Conservation (phyloP, 2,113 vertebrate species). For the Eolophus roseicapilla region DNA sequence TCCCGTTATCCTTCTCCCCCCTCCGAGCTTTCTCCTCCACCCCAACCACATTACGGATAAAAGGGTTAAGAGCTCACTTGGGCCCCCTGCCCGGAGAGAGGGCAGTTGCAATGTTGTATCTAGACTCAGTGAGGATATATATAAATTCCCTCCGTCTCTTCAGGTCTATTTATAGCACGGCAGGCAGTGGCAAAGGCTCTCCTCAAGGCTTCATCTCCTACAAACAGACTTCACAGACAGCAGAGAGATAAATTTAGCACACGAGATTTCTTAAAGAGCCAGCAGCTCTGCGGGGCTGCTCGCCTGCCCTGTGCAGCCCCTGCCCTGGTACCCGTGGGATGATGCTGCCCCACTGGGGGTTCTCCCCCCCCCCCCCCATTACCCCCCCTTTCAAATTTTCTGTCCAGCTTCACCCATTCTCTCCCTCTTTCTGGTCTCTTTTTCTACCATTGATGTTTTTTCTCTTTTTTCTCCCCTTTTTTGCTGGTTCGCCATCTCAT, state of each 20-base stretch:
- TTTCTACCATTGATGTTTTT: not conserved
- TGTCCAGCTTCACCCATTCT: not conserved
- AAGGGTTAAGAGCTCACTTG: slow-evolving; percentile 53
- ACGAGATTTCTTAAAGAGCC: slow-evolving; percentile 63
- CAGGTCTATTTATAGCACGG: slow-evolving; percentile 45
- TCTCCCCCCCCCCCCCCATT: not conserved
- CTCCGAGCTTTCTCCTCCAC: not conserved
- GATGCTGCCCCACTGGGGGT: not conserved
- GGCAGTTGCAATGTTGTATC: slow-evolving; percentile 56
- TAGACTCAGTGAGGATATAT: slow-evolving; percentile 55
- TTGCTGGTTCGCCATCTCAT: slow-evolving; percentile 3
- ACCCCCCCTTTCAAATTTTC: not conserved
- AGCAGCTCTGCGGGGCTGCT: slow-evolving; percentile 7
- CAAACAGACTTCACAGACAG: slow-evolving; percentile 67
- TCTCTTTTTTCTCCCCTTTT: not conserved
- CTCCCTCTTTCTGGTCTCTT: not conserved
- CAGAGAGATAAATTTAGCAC: slow-evolving; percentile 67
- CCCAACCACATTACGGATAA: not conserved
- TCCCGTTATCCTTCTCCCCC: not conserved
- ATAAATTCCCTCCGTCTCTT: slow-evolving; percentile 59
- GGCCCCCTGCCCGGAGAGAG: slow-evolving; percentile 33
- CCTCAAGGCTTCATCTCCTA: slow-evolving; percentile 67
- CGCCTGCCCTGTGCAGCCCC: not conserved
- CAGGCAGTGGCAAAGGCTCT: slow-evolving; percentile 63
- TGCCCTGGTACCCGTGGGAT: not conserved